A percentile compares a stretch with the other conserved stretches of the same genome.
These are phyloP conservation scores for Tadarida brasiliensis DNA, from an alignment of 2,797 vertebrate species.

Conservation along the genomic window DNA sequence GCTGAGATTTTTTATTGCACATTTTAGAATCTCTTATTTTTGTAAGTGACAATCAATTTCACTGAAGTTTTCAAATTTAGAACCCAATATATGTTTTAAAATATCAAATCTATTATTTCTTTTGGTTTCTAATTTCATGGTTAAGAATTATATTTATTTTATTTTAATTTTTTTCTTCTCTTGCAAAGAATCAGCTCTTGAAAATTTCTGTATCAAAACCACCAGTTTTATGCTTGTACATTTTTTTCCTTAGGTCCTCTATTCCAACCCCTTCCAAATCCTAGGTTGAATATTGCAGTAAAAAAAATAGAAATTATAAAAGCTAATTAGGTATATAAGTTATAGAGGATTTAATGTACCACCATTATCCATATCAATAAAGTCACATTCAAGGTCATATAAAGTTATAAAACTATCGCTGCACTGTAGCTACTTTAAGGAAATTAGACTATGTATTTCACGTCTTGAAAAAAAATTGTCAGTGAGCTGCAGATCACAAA, in stretches of 20 bases:
- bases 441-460: not conserved
- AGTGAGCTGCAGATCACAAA: not conserved
- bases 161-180: not conserved
- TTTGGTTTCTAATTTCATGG: not conserved
- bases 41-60: not conserved
- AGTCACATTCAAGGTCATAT: not conserved
- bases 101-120: not conserved
- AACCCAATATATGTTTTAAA: not conserved
- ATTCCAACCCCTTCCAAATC: not conserved
- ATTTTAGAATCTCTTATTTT: not conserved
- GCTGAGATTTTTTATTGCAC: not conserved
- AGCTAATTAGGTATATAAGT: not conserved
- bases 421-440: not conserved
- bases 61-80: not conserved
- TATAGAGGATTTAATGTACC: not conserved
- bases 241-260: not conserved
- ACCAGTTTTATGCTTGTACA: not conserved
- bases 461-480: not conserved
- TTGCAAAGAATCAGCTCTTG: not conserved
- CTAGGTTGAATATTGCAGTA: not conserved
- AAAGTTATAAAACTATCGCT: not conserved
- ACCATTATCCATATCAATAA: not conserved
- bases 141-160: not conserved
- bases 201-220: not conserved
- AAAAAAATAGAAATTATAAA: not conserved